phyloP scores from a whole-genome alignment of 2,888 invertebrate genomes.

The Brachylomia viminalis region DNA sequence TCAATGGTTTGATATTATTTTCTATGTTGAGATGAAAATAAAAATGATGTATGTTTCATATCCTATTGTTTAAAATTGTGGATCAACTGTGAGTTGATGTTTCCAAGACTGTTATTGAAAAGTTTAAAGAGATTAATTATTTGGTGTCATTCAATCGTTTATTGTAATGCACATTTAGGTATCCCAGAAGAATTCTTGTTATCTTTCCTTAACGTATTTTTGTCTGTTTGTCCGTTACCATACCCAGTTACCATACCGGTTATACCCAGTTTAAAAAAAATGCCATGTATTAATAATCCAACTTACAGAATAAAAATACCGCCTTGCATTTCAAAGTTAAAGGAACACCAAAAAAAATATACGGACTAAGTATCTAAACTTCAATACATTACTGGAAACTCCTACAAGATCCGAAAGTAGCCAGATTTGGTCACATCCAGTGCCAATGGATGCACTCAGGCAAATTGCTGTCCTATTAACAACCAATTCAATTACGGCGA shows the following conservation, averaged over 20 bases:
- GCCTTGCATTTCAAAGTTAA: not conserved
- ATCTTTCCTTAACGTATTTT: no score
- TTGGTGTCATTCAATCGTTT: not conserved
- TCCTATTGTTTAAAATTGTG: not conserved
- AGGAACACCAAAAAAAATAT: not conserved
- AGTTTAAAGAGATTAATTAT: not conserved
- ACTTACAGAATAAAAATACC: not conserved
- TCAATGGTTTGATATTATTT: conserved; percentile 24
- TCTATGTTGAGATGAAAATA: conserved; percentile 11
- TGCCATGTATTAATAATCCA: not conserved
- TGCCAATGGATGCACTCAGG: conserved; percentile 66
- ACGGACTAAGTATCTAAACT: not conserved
- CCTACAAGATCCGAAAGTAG: conserved; percentile 22
- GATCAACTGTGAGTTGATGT: not conserved
- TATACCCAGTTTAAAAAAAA: no score
- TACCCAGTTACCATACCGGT: no score
- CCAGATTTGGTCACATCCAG: conserved; percentile 46
- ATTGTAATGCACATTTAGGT: not conserved
- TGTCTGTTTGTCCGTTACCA: not conserved
- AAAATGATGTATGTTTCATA: conserved; percentile 6
- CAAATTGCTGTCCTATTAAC: conserved; percentile 70
- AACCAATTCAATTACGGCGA: conserved; percentile 68
- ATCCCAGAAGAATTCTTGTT: not conserved
- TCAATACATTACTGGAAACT: conserved; percentile 24
- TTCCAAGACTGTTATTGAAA: not conserved